Evolutionary conservation across 53 echinoderm and acorn worm genomes (phyloP), one percentile per base, ranked within the genome.

Genomic region (Henricia sp.): DNA sequence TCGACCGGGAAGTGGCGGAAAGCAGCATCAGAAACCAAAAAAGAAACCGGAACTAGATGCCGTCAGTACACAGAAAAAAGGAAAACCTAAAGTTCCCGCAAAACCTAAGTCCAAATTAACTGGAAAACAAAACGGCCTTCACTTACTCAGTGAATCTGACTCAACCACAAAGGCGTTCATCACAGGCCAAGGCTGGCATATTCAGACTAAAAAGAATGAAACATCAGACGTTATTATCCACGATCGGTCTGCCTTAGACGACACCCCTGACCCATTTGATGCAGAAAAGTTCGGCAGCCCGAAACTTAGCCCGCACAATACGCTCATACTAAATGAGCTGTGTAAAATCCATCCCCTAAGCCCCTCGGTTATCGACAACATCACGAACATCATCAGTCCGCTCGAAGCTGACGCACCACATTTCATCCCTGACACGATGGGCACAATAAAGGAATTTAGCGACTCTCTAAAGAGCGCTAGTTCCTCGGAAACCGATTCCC

Each of bases 391-490:
- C 67, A 72, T 96, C 71, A 95, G 93, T 64, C 93, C 95, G 1
- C 82, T 95, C 11, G 93, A 93, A 46, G 71, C 56, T 52, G 84
- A 94, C 44, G 70, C 99, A 6, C 99, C 94, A 36, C 84, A 68
- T 51, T 97, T 86, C 56, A 87, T 95, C 33, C 99, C 99, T 27
- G 93, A 99, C 73, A 99, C 99, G 2, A 99, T 99, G 94, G 92
- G 83, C 16, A 86, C 94, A 3, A 99, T 99, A 82, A 99, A 92
- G 41, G 90, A 97, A 54, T 97, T 97, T 86, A 92, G 87, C 0
- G 94, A 92, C 33, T 90, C 92, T 1, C 54, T 94, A 4, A 94
- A 89, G 58, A 91, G 91, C 54, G 71, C 58, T 13, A 83, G 83
- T 12, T 88, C 88, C 3, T 83, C 82, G 0, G 90, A 90, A 28